phyloP scores from a whole-genome alignment of 2,113 vertebrate genomes.

The Mellivora capensis region DNA sequence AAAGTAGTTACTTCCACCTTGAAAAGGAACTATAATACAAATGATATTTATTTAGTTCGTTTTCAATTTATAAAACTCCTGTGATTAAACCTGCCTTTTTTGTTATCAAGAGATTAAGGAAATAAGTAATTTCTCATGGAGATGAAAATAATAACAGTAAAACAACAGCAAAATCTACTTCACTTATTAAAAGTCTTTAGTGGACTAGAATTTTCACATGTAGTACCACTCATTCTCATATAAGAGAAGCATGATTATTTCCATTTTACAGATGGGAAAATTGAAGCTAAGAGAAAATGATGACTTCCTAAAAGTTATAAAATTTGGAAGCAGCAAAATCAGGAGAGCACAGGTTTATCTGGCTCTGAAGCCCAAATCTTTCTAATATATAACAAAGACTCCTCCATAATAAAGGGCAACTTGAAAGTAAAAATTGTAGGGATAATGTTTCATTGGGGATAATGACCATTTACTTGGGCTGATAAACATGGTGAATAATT shows the following conservation, averaged over 20 bases:
- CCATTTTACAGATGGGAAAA: background rate
- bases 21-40: background rate
- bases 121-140: background rate
- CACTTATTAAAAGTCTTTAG: background rate
- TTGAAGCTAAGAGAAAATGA: background rate
- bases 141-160: background rate
- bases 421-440: background rate
- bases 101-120: background rate
- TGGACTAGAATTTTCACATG: background rate
- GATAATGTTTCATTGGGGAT: background rate
- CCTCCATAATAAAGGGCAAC: background rate
- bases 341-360: background rate
- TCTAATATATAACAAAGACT: background rate
- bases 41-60: background rate
- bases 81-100: background rate
- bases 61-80: background rate
- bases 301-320: background rate
- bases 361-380: background rate
- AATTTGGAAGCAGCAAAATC: background rate
- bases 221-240: background rate
- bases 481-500: background rate
- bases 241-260: background rate
- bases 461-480: background rate
- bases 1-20: background rate
- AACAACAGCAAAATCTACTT: background rate